phyloP scores from a whole-genome alignment of 2,888 invertebrate genomes.

The Hypsopygia costalis region DNA sequence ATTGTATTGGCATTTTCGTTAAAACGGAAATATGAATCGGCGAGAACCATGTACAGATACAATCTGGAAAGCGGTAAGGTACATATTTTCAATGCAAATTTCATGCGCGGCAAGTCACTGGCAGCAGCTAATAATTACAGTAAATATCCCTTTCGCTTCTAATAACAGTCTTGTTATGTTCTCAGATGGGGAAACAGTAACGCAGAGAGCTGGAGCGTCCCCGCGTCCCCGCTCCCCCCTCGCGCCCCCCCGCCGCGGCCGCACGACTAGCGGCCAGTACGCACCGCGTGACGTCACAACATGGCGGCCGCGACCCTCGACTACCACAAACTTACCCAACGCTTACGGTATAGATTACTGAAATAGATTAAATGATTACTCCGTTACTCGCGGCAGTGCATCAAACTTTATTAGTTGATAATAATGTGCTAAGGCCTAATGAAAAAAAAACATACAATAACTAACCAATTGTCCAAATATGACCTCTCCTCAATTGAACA shows the following conservation, averaged over 20 bases:
- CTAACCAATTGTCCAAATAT: no score
- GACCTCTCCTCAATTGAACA: no score
- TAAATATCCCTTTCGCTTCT: no score
- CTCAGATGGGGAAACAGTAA: constrained; percentile 60
- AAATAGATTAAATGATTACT: not conserved
- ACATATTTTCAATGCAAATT: no score
- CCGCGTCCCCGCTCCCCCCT: constrained; percentile 72
- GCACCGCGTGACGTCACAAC: not conserved
- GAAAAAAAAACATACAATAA: no score
- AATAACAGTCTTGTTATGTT: not conserved
- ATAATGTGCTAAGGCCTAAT: not conserved
- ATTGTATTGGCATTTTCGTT: no score
- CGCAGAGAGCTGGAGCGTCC: constrained; percentile 74
- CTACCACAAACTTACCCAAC: not conserved
- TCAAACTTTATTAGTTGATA: not conserved
- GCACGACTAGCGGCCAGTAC: constrained; percentile 48
- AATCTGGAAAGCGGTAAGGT: no score
- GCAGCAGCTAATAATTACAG: no score
- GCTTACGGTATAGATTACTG: not conserved
- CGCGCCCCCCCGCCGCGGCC: constrained; percentile 70
- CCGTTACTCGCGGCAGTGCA: not conserved
- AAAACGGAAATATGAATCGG: no score
- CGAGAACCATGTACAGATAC: no score
- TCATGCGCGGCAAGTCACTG: no score
- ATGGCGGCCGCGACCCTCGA: not conserved